Base-by-base conservation (phyloP, 1,140 invertebrate species). In the Drosophila pseudoananassae region DNA sequence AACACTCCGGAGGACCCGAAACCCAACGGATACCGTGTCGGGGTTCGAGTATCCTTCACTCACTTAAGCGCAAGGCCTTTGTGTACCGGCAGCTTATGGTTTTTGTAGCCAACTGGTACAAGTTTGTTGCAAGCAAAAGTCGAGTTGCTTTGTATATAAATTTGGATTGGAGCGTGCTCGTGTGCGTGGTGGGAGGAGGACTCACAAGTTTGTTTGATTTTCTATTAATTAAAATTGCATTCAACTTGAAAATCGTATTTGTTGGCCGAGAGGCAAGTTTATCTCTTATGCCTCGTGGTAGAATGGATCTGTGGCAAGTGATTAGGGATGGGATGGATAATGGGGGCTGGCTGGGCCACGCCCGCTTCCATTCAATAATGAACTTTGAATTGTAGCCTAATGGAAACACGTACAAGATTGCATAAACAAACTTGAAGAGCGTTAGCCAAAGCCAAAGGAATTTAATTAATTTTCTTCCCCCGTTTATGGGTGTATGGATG, bases 151-250 rank as follows among this genome's bases (percentile, higher is more conserved):
- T 23, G 23, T 40, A 58, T 12, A 51, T 40, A 57, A 25, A 60
- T 75, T 56, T 36, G 33, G 33, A 52, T 64, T 36, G 36, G 25
- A 43, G 50, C 38, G 45, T 43, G n/a, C 38, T 25, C 15, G 51
- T 51, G 60, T 50, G 55, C 64, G 54, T 57, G 60, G 56, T 27
- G 60, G 56, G 10, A 29, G 68, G 31, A 36, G 12, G 53, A 20
- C 20, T n/a, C 3, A 33, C 25, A 85, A 84, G 66, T 87, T 85
- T 90, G 85, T 90, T 90, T 90, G 85, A 85, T 90, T 90, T 90
- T 83, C 85, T 81, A 90, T 90, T 90, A 90, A 90, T 90, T 90
- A 90, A 90, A 90, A 90, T 90, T 90, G 85, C 85, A 90, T 90
- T 90, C 85, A 90, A 76, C 70, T 90, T 90, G 85, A 90, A 90